Evolutionary conservation across 1,140 invertebrate species (phyloP).

Genomic region (Bombus superbus): DNA sequence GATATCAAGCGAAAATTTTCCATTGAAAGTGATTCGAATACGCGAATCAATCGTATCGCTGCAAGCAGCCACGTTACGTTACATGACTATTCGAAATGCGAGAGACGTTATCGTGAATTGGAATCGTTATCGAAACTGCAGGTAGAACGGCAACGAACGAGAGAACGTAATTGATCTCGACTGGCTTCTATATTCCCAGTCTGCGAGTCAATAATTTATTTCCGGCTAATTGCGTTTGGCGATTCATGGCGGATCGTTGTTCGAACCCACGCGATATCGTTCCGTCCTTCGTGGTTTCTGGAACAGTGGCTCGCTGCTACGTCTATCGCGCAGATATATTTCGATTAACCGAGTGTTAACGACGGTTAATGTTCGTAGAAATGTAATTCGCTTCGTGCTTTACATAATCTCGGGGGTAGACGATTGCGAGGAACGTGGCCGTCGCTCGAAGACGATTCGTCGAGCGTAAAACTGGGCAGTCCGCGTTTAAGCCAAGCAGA

Average conservation of each 20-base stretch:
- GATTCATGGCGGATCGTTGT: neutral
- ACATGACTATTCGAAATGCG: neutral
- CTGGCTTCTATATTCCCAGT: neutral
- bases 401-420: neutral
- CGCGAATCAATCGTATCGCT: neutral
- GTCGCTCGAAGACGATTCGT: neutral
- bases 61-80: neutral
- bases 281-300: slow-evolving; percentile 17
- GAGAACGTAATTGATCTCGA: neutral
- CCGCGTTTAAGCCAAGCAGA: too few species aligned
- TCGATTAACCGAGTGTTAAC: slow-evolving; percentile 12
- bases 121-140: neutral
- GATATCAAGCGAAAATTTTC: neutral
- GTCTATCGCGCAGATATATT: neutral
- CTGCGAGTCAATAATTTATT: neutral
- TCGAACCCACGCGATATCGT: neutral
- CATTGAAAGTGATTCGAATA: neutral
- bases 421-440: neutral
- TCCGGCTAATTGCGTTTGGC: neutral
- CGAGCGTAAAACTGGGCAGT: neutral
- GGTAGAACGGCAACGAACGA: neutral
- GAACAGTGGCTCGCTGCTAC: neutral
- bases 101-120: neutral
- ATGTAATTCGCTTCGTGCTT: neutral
- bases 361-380: neutral